Evolutionary conservation across 1,140 invertebrate species (phyloP).

Genomic region (Ephestia elutella): DNA sequence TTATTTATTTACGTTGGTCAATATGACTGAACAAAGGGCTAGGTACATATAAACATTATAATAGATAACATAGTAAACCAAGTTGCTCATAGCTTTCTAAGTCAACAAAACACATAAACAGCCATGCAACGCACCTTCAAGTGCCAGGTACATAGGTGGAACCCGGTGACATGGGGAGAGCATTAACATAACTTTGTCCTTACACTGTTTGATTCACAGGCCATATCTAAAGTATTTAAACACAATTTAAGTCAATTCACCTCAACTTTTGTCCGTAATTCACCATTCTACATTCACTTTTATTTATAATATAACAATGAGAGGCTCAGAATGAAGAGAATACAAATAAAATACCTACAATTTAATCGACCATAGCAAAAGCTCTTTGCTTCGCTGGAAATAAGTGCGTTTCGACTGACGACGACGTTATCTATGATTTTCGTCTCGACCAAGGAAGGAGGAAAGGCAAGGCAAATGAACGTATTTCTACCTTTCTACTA

Average conservation of each 20-base stretch:
- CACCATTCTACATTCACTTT: slow-evolving; percentile 45
- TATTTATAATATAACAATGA: slow-evolving; percentile 40
- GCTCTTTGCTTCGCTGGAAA: slow-evolving; percentile 18
- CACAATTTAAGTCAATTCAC: slow-evolving; percentile 24
- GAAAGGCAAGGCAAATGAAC: background rate
- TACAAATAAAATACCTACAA: slow-evolving; percentile 33
- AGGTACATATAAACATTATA: slow-evolving; percentile 13
- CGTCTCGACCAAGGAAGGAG: background rate
- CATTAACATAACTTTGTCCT: slow-evolving; percentile 70
- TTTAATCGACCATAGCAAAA: slow-evolving; percentile 43
- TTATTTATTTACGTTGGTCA: slow-evolving; percentile 53
- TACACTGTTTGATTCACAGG: slow-evolving; percentile 52
- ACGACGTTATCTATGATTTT: slow-evolving; percentile 21
- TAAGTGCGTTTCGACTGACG: slow-evolving; percentile 26
- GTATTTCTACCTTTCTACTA: background rate
- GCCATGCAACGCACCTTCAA: slow-evolving; percentile 54
- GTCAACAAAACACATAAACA: slow-evolving; percentile 23
- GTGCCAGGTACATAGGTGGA: slow-evolving; percentile 64
- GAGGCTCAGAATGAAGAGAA: slow-evolving; percentile 23
- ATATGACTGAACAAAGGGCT: slow-evolving; percentile 33
- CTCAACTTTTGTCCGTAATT: slow-evolving; percentile 27
- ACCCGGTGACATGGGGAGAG: slow-evolving; percentile 63
- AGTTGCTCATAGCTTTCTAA: background rate
- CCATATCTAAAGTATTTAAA: slow-evolving; percentile 42
- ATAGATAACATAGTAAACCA: slow-evolving; percentile 11